Evolutionary conservation across 53 echinoderm and acorn worm genomes (phyloP), one percentile per base, ranked within the genome.

Genomic region (Echinarachnius parma): DNA sequence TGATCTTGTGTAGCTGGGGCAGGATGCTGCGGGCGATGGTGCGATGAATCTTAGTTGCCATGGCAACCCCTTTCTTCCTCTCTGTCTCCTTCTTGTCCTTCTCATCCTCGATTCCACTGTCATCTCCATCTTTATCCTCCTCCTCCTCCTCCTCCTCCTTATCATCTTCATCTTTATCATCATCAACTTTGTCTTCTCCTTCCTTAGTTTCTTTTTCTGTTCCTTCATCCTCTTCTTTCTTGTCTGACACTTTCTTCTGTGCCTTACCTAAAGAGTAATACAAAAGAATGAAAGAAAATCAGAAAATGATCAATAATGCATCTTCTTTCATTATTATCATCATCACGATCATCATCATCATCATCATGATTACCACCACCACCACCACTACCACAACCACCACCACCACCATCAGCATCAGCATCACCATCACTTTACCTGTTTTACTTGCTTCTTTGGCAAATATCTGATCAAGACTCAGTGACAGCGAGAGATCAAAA

Each of bases 41-140:
- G 50, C 64, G 82, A 62, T 93, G 93, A 19, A 93, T 93, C 78
- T 59, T 83, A 48, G 93, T 89, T 80, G 89, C 93, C 59, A 86
- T 13, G 58, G 78, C 75, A 59, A 82, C 83, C n/a, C 62, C 21
- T 25, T 46, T 69, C 57, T 66, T 18, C 14, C 23, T 24, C 21
- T 81, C 61, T 15, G 31, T 72, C 66, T 66, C 61, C 3, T 4
- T 42, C 21, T 60, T 42, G 21, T 59, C 59, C 31, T 67, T 67
- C 76, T 82, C 82, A 13, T 69, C 50, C 37, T 82, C 83, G 7
- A 34, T 61, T 5, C 50, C 61, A 44, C 37, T 52, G 21, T 81
- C 81, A 66, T 55, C 77, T 10, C 57, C 57, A 57, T n/a, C 36
- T 62, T 19, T 36, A 15, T 79, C 56, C 21, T 71, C 81, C 11